Percentiles rank a stretch among this genome's conserved stretches.
phyloP scores from a whole-genome alignment of 1,140 invertebrate species.

The Bradysia coprophila region DNA sequence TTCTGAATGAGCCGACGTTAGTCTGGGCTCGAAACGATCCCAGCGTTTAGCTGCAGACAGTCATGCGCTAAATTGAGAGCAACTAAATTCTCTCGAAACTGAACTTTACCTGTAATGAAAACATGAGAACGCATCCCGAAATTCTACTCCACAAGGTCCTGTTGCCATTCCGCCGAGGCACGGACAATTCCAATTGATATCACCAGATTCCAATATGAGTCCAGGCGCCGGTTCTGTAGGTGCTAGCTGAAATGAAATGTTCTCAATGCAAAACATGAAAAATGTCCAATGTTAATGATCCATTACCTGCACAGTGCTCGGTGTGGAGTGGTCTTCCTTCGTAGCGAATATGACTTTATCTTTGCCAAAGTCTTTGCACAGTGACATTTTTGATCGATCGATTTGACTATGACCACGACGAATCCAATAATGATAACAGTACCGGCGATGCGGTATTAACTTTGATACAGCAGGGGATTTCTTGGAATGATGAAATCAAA shows the following conservation, averaged over 20 bases:
- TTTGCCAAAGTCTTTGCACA: conserved; percentile 36
- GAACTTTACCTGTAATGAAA: conserved; percentile 69
- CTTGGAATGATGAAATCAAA: conserved; percentile 30
- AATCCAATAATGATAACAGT: conserved; percentile 19
- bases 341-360: conserved; percentile 71
- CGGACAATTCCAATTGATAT: conserved; percentile 94
- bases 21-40: no score
- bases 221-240: conserved; percentile 56
- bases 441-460: conserved; percentile 31
- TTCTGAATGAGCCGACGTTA: no score
- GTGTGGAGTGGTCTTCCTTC: conserved; percentile 54
- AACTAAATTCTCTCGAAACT: no score
- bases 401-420: no score
- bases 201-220: conserved; percentile 66
- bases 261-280: no score
- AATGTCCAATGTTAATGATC: no score
- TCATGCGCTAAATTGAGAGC: no score
- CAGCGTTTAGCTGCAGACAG: no score
- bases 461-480: conserved; percentile 28
- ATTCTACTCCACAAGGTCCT: conserved; percentile 84
- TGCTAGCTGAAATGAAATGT: no score
- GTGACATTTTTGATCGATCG: conserved; percentile 31
- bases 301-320: no score
- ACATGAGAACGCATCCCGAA: conserved; percentile 85
- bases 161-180: conserved; percentile 91